Percentiles rank a stretch among this genome's conserved stretches.
Conservation (phyloP, 2,797 vertebrate genomes). For the Pogoniulus pusillus region DNA sequence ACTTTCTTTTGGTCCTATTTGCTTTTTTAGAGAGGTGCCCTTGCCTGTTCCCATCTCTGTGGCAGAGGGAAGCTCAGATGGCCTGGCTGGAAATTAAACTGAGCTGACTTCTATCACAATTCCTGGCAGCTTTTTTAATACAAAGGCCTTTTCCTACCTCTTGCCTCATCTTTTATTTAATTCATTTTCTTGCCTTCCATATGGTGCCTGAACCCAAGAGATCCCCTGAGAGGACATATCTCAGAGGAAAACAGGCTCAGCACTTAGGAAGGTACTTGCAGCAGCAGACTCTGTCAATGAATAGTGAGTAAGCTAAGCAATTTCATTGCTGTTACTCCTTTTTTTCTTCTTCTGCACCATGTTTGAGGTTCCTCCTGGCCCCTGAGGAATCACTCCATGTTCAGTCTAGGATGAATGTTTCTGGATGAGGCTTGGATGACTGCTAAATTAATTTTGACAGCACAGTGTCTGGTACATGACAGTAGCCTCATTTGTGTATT, state of each 20-base stretch:
- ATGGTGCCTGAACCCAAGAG: slow-evolving; percentile 5
- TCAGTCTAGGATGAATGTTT: not conserved
- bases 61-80: slow-evolving; percentile 2
- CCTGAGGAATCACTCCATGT: not conserved
- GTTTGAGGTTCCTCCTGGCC: not conserved
- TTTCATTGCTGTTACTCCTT: not conserved
- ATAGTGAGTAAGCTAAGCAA: not conserved
- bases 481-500: not conserved
- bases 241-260: not conserved
- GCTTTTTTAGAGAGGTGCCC: not conserved
- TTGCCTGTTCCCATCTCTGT: not conserved
- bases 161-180: slow-evolving; percentile 58
- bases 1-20: no score
- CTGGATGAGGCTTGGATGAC: not conserved
- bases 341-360: not conserved
- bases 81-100: not conserved
- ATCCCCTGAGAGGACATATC: not conserved
- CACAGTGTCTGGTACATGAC: not conserved
- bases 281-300: not conserved
- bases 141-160: not conserved
- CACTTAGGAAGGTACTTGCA: not conserved
- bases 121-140: not conserved
- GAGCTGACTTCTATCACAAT: not conserved
- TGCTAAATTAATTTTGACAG: not conserved
- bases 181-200: slow-evolving; percentile 16